phyloP scores from a whole-genome alignment of 2,797 vertebrate species.

The Fistularia tabacaria region DNA sequence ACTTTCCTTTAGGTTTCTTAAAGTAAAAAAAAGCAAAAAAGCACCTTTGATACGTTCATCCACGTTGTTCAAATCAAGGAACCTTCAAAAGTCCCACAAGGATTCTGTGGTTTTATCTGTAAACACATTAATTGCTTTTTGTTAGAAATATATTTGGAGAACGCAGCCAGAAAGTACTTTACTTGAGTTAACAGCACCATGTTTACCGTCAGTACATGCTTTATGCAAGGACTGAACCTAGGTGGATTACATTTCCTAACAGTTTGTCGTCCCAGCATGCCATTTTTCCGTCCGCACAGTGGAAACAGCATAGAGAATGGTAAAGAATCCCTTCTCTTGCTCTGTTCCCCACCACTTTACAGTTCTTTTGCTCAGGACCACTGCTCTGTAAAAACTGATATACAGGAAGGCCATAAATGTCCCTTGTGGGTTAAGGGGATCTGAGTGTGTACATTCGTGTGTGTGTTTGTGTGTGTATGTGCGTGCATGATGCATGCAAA shows the following conservation, averaged over 20 bases:
- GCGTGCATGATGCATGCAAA: background rate
- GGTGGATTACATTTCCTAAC: background rate
- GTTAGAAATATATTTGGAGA: too few species aligned
- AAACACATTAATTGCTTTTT: too few species aligned
- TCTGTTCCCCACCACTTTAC: conserved; percentile 46
- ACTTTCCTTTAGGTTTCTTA: too few species aligned
- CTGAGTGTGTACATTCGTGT: conserved; percentile 2
- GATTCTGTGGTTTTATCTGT: too few species aligned
- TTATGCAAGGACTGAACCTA: too few species aligned
- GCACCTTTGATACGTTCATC: too few species aligned
- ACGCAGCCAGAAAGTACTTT: too few species aligned
- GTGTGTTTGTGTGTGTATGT: background rate
- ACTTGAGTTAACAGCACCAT: too few species aligned
- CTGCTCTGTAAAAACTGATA: conserved; percentile 54
- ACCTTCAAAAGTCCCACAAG: too few species aligned
- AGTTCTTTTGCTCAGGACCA: conserved; percentile 39
- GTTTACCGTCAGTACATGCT: too few species aligned
- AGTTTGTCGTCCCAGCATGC: conserved; percentile 13
- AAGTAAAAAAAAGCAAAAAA: too few species aligned
- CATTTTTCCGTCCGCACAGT: conserved; percentile 10
- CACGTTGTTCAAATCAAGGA: too few species aligned
- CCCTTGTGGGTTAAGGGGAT: conserved; percentile 40
- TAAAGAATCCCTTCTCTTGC: conserved; percentile 11
- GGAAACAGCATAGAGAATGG: conserved; percentile 19
- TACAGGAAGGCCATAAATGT: conserved; percentile 56